Evolutionary conservation across 2,888 invertebrate species (phyloP).

Genomic region (Dichetophora obliterata): DNA sequence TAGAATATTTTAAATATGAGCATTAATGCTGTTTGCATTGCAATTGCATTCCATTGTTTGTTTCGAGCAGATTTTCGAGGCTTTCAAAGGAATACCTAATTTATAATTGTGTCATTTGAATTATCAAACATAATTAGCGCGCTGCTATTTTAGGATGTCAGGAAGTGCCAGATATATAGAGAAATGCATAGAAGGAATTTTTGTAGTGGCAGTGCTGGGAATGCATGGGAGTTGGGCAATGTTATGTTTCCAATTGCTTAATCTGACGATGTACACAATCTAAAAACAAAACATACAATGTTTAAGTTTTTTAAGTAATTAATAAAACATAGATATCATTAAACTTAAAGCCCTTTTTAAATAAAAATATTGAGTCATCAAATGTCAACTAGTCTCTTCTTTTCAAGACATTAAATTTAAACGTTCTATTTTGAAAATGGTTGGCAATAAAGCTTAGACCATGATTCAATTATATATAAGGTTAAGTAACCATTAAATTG

Average conservation of each 20-base stretch:
- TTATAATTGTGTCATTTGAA: slow-evolving; percentile 7
- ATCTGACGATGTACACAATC: background rate
- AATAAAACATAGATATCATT: too few relatives aligned
- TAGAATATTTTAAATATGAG: background rate
- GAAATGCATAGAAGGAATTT: background rate
- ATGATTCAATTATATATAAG: too few relatives aligned
- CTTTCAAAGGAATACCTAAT: background rate
- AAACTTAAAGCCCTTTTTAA: too few relatives aligned
- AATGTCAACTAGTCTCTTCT: too few relatives aligned
- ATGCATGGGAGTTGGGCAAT: background rate
- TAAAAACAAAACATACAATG: too few relatives aligned
- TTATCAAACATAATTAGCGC: background rate
- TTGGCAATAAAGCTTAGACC: too few relatives aligned
- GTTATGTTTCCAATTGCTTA: background rate
- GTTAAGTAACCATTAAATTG: too few relatives aligned
- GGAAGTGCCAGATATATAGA: background rate
- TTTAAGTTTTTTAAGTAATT: too few relatives aligned
- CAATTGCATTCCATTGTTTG: slow-evolving; percentile 6
- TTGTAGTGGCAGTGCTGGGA: background rate
- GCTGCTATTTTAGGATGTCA: background rate
- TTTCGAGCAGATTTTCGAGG: background rate
- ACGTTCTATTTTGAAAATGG: too few relatives aligned
- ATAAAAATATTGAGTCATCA: too few relatives aligned
- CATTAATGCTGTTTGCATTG: background rate
- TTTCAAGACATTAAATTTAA: too few relatives aligned